Percentiles rank a stretch among this genome's conserved stretches.
These are phyloP conservation scores for Cheilinus undulatus DNA, from an alignment of 2,113 vertebrate genomes.

Conservation along the genomic window DNA sequence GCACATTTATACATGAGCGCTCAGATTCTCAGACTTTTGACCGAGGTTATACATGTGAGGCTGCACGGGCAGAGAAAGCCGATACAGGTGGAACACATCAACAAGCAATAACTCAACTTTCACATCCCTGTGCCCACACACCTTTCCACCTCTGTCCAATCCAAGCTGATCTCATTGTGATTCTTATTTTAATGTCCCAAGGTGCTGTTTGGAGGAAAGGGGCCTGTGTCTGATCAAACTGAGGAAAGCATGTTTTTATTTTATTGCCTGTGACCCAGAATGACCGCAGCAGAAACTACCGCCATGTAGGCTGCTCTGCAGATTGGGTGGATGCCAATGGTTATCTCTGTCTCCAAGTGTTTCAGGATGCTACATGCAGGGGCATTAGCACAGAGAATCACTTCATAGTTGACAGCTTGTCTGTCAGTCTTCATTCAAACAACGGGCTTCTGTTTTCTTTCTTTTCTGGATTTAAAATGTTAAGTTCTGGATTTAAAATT, in stretches of 20 bases:
- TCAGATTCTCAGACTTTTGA: slow-evolving; percentile 12
- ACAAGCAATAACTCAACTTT: slow-evolving; percentile 35
- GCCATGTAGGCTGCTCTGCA: slow-evolving; percentile 38
- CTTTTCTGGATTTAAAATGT: too few species aligned
- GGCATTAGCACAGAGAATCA: slow-evolving; percentile 29
- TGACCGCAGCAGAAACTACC: slow-evolving; percentile 40
- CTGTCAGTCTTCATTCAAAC: too few species aligned
- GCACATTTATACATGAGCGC: slow-evolving; percentile 24
- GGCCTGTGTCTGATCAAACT: slow-evolving; percentile 14
- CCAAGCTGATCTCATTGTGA: slow-evolving; percentile 3
- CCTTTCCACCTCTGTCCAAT: background rate
- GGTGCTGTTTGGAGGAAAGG: slow-evolving; percentile 13
- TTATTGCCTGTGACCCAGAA: slow-evolving; percentile 37
- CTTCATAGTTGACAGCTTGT: too few species aligned
- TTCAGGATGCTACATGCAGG: slow-evolving; percentile 33
- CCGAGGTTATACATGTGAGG: slow-evolving; percentile 17
- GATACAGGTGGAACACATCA: slow-evolving; percentile 36
- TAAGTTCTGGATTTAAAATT: too few species aligned
- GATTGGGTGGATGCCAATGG: slow-evolving; percentile 31
- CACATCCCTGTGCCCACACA: slow-evolving; percentile 32
- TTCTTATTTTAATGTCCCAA: slow-evolving; percentile 33
- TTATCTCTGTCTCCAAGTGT: slow-evolving; percentile 42
- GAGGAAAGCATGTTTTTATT: slow-evolving; percentile 19
- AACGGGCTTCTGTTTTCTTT: too few species aligned
- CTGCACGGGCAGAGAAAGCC: slow-evolving; percentile 1